Base-by-base conservation (phyloP, 1,140 invertebrate genomes). In the Drosophila mojavensis region DNA sequence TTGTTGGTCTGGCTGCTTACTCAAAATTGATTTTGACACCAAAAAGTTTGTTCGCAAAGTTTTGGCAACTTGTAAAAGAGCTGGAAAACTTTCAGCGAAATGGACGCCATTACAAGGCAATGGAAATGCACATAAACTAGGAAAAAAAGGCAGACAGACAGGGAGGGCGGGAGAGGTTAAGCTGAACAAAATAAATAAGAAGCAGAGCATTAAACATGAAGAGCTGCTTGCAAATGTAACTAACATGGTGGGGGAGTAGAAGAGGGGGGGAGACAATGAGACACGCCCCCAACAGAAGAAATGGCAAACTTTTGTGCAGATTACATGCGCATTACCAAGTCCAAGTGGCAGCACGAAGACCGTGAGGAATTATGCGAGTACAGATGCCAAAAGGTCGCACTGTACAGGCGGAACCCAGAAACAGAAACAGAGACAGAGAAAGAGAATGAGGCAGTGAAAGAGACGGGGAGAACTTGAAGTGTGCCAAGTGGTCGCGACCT, bases 11-110 rank as follows among this genome's bases (percentile, higher is more conserved):
- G 33, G 26, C 72, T 60, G 56, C 48, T 61, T 59, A 61, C 59
- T 63, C 43, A 17, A 75, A 86, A 86, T 88, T 86, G 82, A 86
- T 86, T 86, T 86, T 88, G 82, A 88, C 83, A 88, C 82, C 83
- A 81, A 73, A 70, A 86, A 75, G 47, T 65, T 85, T 58, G 36
- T 26, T 36, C 26, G 28, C 53, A 69, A 63, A 86, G 69, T 71
- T 85, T 81, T 13, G 68, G 39, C 13, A 66, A 51, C 41, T 48
- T 66, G 54, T n/a, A 53, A 48, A 43, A 30, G 39, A 64, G 24
- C 48, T 55, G 63, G 7, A 67, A 59, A 50, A 65, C 54, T 71
- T 58, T 43, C 20, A 11, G 5, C 13, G 51, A 66, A 67, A 60
- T 36, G 55, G 47, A 41, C 26, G 58, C 39, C 15, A 56, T 56